These are phyloP conservation scores for Pogonomyrmex californicus DNA, from an alignment of 1,140 invertebrate genomes.

Conservation along the genomic window DNA sequence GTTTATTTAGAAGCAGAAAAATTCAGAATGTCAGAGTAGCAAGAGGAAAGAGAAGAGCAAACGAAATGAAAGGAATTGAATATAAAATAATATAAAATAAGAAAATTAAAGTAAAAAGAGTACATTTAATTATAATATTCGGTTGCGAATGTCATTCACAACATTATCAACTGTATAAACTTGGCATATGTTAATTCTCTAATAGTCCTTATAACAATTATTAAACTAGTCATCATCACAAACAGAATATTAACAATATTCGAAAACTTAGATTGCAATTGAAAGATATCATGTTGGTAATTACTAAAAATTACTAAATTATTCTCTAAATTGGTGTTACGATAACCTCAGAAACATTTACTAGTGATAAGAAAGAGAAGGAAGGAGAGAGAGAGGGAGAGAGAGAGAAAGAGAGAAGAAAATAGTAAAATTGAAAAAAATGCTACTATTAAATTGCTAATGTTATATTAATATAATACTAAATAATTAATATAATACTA, in stretches of 20 bases:
- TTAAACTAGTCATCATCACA: slow-evolving; percentile 8
- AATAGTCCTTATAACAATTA: not conserved
- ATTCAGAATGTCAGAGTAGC: not conserved
- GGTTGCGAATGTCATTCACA: not conserved
- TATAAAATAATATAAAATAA: not conserved
- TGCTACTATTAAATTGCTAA: no score
- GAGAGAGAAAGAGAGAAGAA: no score
- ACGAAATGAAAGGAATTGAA: not conserved
- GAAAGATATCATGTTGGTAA: no score
- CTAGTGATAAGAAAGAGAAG: no score
- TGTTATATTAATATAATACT: no score
- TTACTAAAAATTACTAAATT: not conserved
- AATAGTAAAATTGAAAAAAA: no score
- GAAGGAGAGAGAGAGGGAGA: no score
- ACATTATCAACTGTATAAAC: not conserved
- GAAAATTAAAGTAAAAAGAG: not conserved
- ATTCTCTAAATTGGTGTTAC: not conserved
- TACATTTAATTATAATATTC: not conserved
- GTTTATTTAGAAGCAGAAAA: not conserved
- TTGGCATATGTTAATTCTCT: not conserved
- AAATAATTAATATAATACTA: no score
- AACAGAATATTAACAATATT: not conserved
- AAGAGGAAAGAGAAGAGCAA: not conserved
- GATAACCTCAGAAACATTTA: no score
- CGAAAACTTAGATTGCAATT: not conserved